Evolutionary conservation across 2,113 vertebrate genomes (phyloP).

Genomic region (Antennarius striatus): DNA sequence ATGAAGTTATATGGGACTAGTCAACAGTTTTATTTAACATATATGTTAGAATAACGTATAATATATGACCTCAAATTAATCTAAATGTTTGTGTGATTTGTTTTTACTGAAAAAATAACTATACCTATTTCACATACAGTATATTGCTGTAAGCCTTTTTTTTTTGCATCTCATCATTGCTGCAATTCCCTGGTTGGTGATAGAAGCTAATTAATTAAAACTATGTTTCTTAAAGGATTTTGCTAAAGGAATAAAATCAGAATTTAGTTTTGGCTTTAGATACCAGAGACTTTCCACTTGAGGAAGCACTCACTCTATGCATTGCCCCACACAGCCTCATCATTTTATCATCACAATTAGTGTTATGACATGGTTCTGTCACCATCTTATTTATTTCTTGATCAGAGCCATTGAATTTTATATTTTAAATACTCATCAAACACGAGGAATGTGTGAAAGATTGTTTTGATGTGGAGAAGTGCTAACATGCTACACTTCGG

Average conservation of each 20-base stretch:
- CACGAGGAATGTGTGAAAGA: constrained; percentile 51
- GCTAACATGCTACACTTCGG: constrained; percentile 45
- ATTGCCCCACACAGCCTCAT: constrained; percentile 7
- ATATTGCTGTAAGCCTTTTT: constrained; percentile 27
- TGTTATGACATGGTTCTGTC: constrained; percentile 30
- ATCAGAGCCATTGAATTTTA: constrained; percentile 56
- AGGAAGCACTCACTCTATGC: background rate
- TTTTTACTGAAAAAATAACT: constrained; percentile 21
- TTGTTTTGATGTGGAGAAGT: constrained; percentile 27
- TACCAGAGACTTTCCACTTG: background rate
- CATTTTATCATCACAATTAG: constrained; percentile 35
- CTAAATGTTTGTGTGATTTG: constrained; percentile 8
- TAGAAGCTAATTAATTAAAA: constrained; percentile 27
- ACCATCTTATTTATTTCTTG: constrained; percentile 46
- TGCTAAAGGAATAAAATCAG: too few species aligned
- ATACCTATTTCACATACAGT: background rate
- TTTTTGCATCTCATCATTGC: constrained; percentile 32
- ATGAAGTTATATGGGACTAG: too few species aligned
- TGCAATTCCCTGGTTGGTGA: constrained; percentile 22
- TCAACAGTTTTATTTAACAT: background rate
- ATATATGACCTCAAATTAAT: constrained; percentile 4
- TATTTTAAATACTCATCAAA: constrained; percentile 57
- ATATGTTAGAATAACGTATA: too few species aligned
- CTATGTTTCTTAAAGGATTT: background rate
- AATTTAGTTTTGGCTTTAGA: constrained; percentile 13